Base-by-base conservation (phyloP, 2,888 invertebrate genomes). In the Rhagonycha fulva region DNA sequence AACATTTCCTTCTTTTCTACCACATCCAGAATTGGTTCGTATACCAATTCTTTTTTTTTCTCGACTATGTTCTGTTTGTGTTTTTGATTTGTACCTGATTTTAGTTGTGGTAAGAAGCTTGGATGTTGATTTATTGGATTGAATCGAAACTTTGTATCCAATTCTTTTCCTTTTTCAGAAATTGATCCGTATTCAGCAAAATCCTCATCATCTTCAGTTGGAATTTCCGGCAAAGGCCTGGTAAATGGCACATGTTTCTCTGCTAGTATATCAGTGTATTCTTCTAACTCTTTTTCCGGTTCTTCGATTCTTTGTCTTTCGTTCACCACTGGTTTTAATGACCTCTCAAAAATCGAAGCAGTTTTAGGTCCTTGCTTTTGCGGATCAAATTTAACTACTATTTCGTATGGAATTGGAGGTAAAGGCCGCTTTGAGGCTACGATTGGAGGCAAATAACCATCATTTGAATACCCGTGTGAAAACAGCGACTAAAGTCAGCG, bases 141-240 rank as follows among this genome's bases (percentile, higher is more conserved):
- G 9, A 47, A 47, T 2, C 7, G 47, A 47, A 12, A n/a, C 47
- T 47, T 47, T 1, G 12, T 12, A 12, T 47, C 32, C 4, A 11
- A 10, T 12, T 32, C 32, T 32, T 32, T n/a, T n/a, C 11, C 11
- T 30, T 47, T n/a, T 23, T 28, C 69, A 24, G 9, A 63, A 68
- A 72, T 72, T 12, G 68, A 62, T 10, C 28, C 63, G 9, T 71
- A 62, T 11, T 71, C 71, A 32, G 14, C 63, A 30, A 71, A 24
- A 14, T 26, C 14, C n/a, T 70, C 32, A n/a, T 32, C 4, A 4
- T 12, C 24, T 66, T 66, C 63, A 66, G 10, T 24, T 66, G 19
- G 23, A 66, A 47, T 47, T 47, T n/a, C n/a, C n/a, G 47, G 47
- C 3, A 47, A 9, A n/a, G 47, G 47, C 0, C 47, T 47, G 0